Evolutionary conservation across 92 coral and sea anemone species (phyloP).

Genomic region (Bergia puertoricense): DNA sequence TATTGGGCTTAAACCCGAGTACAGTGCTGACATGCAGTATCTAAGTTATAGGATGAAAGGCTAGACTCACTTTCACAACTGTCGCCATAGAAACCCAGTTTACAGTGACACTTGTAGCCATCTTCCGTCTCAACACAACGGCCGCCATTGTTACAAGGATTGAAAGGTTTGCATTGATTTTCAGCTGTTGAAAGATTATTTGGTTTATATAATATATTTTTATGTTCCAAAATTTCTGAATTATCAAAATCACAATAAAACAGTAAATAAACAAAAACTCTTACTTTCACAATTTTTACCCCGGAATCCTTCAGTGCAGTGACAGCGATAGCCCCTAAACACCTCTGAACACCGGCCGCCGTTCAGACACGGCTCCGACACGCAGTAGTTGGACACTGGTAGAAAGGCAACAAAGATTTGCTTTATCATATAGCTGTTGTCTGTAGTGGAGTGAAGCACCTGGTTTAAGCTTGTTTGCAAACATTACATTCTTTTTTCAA

Average conservation of each 20-base stretch:
- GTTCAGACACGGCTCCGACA: conserved; percentile 54
- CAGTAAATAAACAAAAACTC: background rate
- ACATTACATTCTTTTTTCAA: background rate
- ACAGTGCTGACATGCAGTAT: too few species aligned
- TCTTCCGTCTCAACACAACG: conserved; percentile 78
- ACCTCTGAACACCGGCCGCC: conserved; percentile 53
- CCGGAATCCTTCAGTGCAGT: conserved; percentile 54
- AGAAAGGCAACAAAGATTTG: background rate
- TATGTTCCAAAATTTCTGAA: too few species aligned
- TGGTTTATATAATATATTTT: too few species aligned
- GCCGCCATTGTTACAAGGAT: conserved; percentile 87
- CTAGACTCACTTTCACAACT: conserved; percentile 77
- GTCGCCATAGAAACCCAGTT: conserved; percentile 73
- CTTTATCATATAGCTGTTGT: background rate
- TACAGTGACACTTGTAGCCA: conserved; percentile 89
- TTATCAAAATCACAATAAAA: background rate
- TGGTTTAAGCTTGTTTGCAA: background rate
- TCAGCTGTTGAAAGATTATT: conserved; percentile 52
- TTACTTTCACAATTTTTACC: conserved; percentile 75
- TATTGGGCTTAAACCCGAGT: background rate
- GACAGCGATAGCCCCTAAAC: conserved; percentile 50
- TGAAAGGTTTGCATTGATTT: conserved; percentile 84
- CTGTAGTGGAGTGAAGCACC: background rate
- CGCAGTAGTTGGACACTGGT: conserved; percentile 53
- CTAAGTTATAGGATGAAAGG: background rate